Percentiles rank a stretch among this genome's conserved stretches.
Conservation (phyloP, 1,140 invertebrate genomes). For the Stegodyphus mimosarum region DNA sequence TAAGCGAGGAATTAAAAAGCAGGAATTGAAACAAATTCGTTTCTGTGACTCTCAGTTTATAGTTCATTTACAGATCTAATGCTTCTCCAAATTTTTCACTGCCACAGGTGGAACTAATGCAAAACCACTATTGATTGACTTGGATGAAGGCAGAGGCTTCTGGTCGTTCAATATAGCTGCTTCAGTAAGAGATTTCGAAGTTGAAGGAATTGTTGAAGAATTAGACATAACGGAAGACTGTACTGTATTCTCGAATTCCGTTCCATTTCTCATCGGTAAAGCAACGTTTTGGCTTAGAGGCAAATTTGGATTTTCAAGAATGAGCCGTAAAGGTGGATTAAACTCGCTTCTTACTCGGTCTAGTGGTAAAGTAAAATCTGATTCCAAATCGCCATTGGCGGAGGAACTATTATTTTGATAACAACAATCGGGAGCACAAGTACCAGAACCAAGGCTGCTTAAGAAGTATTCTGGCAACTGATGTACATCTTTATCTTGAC, state of each 20-base stretch:
- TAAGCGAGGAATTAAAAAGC: no score
- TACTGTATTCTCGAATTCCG: not conserved
- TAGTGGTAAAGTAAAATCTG: not conserved
- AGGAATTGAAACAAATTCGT: no score
- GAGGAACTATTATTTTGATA: not conserved
- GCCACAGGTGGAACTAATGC: no score
- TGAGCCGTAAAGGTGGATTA: conserved; percentile 34
- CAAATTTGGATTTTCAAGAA: conserved; percentile 3
- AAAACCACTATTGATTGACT: no score
- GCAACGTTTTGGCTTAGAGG: not conserved
- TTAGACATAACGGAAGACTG: not conserved
- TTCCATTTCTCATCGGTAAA: not conserved
- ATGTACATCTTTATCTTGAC: not conserved
- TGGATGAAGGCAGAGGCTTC: no score
- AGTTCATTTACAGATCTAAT: no score
- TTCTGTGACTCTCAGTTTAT: no score
- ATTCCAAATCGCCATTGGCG: not conserved
- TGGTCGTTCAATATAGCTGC: no score
- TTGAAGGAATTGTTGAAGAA: no score
- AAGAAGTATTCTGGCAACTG: conserved; percentile 47
- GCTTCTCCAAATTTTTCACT: no score
- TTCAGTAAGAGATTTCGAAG: no score
- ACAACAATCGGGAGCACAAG: conserved; percentile 24
- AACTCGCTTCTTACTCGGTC: conserved; percentile 37
- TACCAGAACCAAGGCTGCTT: conserved; percentile 16